Conservation (phyloP, 2,888 invertebrate species). For the Cloeon dipterum region DNA sequence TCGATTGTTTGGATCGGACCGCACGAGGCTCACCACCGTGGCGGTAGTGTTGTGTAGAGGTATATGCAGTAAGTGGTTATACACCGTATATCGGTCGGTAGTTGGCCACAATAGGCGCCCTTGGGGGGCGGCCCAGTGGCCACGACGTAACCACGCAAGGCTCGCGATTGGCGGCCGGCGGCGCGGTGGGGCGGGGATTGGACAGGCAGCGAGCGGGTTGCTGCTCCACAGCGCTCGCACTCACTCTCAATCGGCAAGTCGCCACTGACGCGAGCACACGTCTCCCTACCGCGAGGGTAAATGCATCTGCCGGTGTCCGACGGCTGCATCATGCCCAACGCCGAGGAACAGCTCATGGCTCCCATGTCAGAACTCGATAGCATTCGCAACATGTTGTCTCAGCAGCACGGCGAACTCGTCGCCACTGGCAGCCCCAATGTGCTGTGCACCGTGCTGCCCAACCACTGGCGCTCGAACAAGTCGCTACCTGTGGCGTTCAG, state of each 20-base stretch:
- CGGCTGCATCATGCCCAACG: too few species aligned
- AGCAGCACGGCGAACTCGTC: constrained; percentile 80
- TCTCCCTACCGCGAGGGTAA: not conserved
- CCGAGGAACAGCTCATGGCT: not conserved
- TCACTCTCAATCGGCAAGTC: not conserved
- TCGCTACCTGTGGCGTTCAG: constrained; percentile 90
- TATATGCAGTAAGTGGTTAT: too few species aligned
- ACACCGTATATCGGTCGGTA: constrained; percentile 2
- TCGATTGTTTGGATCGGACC: not conserved
- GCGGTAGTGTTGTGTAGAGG: too few species aligned
- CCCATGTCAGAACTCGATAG: constrained; percentile 1
- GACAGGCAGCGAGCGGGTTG: constrained; percentile 12
- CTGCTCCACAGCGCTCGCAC: constrained; percentile 1
- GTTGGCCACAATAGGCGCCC: constrained; percentile 5
- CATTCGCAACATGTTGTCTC: constrained; percentile 57
- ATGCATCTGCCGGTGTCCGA: constrained; percentile 41
- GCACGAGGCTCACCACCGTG: not conserved
- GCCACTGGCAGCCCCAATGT: constrained; percentile 91
- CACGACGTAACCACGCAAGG: constrained; percentile 4
- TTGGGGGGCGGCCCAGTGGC: constrained; percentile 3
- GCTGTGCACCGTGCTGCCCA: constrained; percentile 78
- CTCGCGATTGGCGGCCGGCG: constrained; percentile 4
- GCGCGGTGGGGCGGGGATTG: constrained; percentile 7
- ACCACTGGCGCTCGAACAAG: constrained; percentile 96
- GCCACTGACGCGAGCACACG: not conserved